These are phyloP conservation scores for Lonchura striata DNA, from an alignment of 2,113 vertebrate genomes.

Conservation along the genomic window DNA sequence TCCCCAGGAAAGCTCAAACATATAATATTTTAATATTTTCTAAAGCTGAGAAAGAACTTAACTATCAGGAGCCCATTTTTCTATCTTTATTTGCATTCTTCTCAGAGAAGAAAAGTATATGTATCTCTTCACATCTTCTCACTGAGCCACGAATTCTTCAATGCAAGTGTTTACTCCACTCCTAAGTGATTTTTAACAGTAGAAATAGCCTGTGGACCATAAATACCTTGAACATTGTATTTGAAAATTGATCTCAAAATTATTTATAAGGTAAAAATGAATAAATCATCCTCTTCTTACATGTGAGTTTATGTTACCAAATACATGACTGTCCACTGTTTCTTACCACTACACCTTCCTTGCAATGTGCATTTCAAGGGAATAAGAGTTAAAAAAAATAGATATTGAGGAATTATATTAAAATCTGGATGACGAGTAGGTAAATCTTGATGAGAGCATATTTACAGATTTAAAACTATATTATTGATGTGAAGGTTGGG, in stretches of 20 bases:
- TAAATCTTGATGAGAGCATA: neutral
- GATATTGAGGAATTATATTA: neutral
- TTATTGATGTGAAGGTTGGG: neutral
- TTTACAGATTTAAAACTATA: neutral
- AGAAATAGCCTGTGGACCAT: neutral
- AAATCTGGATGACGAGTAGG: neutral
- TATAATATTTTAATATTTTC: neutral
- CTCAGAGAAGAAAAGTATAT: neutral
- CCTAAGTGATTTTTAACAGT: neutral
- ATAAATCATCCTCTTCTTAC: neutral
- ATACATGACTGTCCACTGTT: neutral
- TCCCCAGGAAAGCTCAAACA: neutral
- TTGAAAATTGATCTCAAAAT: neutral
- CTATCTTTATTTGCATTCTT: neutral
- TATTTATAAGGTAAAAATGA: neutral
- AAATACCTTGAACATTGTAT: neutral
- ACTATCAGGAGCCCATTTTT: neutral
- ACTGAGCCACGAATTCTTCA: neutral
- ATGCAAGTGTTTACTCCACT: neutral
- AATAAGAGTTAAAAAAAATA: neutral
- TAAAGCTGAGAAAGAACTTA: neutral
- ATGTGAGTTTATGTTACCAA: neutral
- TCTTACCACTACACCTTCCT: neutral
- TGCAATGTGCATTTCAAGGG: neutral
- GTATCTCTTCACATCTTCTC: neutral